Evolutionary conservation across 2,797 vertebrate species (phyloP), one percentile per base, ranked within the genome.

Genomic region (Brachyrhaphis roseni): DNA sequence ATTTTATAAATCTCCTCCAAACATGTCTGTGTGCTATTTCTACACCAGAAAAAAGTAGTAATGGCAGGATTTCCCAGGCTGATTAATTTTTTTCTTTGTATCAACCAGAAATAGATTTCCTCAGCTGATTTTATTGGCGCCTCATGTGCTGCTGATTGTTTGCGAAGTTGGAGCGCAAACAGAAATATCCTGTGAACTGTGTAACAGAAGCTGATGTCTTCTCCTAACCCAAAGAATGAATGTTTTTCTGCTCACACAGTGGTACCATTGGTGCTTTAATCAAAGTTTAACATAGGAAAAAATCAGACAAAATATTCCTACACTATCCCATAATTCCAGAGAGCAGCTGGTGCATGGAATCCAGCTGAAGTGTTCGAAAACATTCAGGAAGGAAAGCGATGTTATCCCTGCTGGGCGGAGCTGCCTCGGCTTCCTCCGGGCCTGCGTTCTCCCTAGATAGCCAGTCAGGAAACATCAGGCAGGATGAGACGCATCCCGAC

Each of bases 311-410:
- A 45, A 77, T 39, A 84, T 47, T 57, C 72, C 51, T 57, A 43
- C 82, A 76, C 75, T 81, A 81, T 92, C 80, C 51, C 79, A 70
- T 83, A 87, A 92, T 91, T 92, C 90, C 88, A 83, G 78, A 76
- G 81, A 89, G 86, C 83, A 91, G 90, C 77, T 77, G 39, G 85
- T 90, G 89, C 90, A 78, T 88, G 84, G 83, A 93, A 87, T 91
- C 83, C 78, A 88, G 77, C 85, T 80, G 83, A 92, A 93, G 92
- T 86, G 84, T 90, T 88, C 43, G 77, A 89, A 91, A 94, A 89
- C 85, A 86, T 90, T 91, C 92, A 94, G 93, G 92, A 95, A 94
- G 95, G 94, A 96, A 95, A 86, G 82, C 86, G 92, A 94, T 95
- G 91, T 92, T 95, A 94, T 95, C 94, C 91, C 8, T 79, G 79